Percentiles rank a stretch among this genome's conserved stretches.
phyloP scores from a whole-genome alignment of 2,888 invertebrate genomes.

The Crossocerus cetratus region DNA sequence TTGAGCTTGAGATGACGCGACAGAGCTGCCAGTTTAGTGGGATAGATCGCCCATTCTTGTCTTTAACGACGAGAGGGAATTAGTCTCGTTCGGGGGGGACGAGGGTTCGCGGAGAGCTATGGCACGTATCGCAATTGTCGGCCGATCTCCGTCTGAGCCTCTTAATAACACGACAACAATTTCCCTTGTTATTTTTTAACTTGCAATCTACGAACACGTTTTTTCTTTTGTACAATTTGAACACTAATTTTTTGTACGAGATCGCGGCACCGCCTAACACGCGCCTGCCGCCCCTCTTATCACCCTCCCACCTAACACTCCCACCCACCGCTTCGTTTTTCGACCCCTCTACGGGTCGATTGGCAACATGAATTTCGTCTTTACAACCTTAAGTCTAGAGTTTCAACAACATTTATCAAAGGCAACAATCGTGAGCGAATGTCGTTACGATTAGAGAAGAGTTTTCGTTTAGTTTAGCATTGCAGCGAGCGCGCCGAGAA shows the following conservation, averaged over 20 bases:
- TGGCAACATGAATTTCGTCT: constrained; percentile 59
- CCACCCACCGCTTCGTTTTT: constrained; percentile 15
- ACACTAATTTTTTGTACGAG: constrained; percentile 60
- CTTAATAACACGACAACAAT: constrained; percentile 32
- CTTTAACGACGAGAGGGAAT: too few species aligned
- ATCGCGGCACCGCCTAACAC: too few species aligned
- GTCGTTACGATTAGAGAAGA: constrained; percentile 44
- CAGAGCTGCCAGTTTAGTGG: neutral
- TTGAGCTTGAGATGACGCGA: neutral
- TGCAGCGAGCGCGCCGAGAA: constrained; percentile 48
- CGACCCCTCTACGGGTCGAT: constrained; percentile 42
- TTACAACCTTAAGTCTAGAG: constrained; percentile 60
- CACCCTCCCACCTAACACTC: constrained; percentile 26
- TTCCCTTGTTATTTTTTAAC: constrained; percentile 17
- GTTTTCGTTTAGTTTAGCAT: constrained; percentile 35
- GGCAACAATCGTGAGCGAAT: constrained; percentile 62
- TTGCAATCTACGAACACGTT: constrained; percentile 57
- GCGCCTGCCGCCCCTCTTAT: neutral
- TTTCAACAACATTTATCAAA: constrained; percentile 56
- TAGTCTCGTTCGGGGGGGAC: too few species aligned
- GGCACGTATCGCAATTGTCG: constrained; percentile 25
- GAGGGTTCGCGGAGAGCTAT: neutral
- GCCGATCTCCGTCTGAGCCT: constrained; percentile 22
- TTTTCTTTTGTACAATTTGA: constrained; percentile 54
- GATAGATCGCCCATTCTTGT: too few species aligned